phyloP scores from a whole-genome alignment of 2,113 vertebrate genomes.

The Callipepla squamata region DNA sequence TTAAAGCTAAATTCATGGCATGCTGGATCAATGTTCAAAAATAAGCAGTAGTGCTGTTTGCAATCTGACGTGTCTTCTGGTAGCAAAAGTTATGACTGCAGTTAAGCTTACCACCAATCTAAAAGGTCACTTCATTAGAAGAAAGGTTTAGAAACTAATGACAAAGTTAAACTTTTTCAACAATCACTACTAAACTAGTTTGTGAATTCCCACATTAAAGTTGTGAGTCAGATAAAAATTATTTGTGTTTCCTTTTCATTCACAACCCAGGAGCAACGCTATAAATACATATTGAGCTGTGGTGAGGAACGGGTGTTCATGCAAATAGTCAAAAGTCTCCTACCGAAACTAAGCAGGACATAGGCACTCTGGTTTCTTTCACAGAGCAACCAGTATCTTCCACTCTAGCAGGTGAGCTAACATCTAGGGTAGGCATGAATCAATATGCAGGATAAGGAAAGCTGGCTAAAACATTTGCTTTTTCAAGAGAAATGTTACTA shows the following conservation, averaged over 20 bases:
- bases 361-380: background rate
- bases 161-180: background rate
- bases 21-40: background rate
- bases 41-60: background rate
- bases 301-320: background rate
- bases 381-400: background rate
- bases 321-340: background rate
- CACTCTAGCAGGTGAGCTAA: background rate
- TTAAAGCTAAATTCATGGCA: background rate
- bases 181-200: background rate
- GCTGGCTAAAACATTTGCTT: background rate
- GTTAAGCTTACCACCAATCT: background rate
- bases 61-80: background rate
- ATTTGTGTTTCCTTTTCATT: background rate
- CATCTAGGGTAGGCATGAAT: background rate
- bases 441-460: background rate
- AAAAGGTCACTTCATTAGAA: background rate
- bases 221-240: background rate
- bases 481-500: background rate
- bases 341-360: background rate
- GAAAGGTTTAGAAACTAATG: background rate
- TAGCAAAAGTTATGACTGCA: background rate
- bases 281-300: background rate
- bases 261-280: background rate
- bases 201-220: slow-evolving; percentile 4